Conservation (phyloP, 2,888 invertebrate species). For the Morpho achilles region DNA sequence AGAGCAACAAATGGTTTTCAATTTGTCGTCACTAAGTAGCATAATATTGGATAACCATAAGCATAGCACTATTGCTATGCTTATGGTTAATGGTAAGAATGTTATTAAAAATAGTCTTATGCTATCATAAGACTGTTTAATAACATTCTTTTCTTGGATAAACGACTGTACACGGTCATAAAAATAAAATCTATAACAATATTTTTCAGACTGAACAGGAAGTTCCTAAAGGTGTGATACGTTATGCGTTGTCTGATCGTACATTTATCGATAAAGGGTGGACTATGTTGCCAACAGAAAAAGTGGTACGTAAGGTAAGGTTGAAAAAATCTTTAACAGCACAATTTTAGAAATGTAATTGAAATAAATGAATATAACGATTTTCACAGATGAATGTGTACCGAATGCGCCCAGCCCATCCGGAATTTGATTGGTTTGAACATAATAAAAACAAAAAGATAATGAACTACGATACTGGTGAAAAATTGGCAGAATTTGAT, state of each 20-base stretch:
- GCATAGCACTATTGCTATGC: too few relatives aligned
- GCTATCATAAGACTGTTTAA: too few relatives aligned
- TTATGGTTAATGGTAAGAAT: too few relatives aligned
- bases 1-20: too few relatives aligned
- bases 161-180: not conserved
- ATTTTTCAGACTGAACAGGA: slow-evolving; percentile 46
- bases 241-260: slow-evolving; percentile 61
- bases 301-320: slow-evolving; percentile 63
- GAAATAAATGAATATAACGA: too few relatives aligned
- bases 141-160: too few relatives aligned
- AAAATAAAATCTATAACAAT: slow-evolving; percentile 2
- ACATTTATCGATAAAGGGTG: slow-evolving; percentile 66
- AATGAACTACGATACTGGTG: slow-evolving; percentile 57
- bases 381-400: slow-evolving; percentile 60
- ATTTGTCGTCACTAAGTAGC: too few relatives aligned
- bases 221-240: slow-evolving; percentile 46
- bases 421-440: slow-evolving; percentile 69
- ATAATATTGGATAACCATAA: too few relatives aligned
- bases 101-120: too few relatives aligned
- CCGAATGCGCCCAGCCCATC: slow-evolving; percentile 65
- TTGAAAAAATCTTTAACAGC: not conserved
- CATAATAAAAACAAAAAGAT: slow-evolving; percentile 55
- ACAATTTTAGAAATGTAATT: too few relatives aligned
- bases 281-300: slow-evolving; percentile 68
- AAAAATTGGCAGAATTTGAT: slow-evolving; percentile 59